Evolutionary conservation across 1,140 invertebrate species (phyloP).

Genomic region (Nephotettix cincticeps): DNA sequence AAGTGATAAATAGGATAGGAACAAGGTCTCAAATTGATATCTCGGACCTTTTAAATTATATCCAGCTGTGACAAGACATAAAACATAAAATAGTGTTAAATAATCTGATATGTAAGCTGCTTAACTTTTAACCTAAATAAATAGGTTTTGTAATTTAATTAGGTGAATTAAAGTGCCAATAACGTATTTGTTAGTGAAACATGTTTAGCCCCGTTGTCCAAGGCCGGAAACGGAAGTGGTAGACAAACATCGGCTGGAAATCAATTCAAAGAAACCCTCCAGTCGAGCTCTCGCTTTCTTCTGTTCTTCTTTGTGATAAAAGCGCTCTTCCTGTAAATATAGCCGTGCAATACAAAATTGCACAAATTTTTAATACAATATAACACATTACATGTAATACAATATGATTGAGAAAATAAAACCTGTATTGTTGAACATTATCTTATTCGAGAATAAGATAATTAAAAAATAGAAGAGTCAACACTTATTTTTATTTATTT

Average conservation of each 20-base stretch:
- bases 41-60: too few species aligned
- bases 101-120: too few species aligned
- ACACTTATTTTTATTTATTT: neutral
- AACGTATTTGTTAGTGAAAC: too few species aligned
- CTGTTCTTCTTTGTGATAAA: neutral
- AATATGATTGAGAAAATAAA: neutral
- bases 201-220: neutral
- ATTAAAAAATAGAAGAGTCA: neutral
- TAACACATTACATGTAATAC: neutral
- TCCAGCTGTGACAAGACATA: too few species aligned
- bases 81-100: too few species aligned
- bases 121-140: too few species aligned
- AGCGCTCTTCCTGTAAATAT: neutral
- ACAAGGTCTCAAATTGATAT: too few species aligned
- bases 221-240: neutral
- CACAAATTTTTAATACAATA: too few species aligned
- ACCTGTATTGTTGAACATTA: neutral
- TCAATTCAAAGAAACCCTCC: neutral
- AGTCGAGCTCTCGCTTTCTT: neutral
- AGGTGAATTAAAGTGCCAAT: too few species aligned
- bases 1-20: too few species aligned
- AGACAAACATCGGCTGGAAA: neutral
- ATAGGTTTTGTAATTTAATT: too few species aligned
- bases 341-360: too few species aligned
- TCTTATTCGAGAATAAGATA: neutral